Evolutionary conservation across 2,113 vertebrate genomes (phyloP), one percentile per base, ranked within the genome.

Genomic region (Macroglossus sobrinus): DNA sequence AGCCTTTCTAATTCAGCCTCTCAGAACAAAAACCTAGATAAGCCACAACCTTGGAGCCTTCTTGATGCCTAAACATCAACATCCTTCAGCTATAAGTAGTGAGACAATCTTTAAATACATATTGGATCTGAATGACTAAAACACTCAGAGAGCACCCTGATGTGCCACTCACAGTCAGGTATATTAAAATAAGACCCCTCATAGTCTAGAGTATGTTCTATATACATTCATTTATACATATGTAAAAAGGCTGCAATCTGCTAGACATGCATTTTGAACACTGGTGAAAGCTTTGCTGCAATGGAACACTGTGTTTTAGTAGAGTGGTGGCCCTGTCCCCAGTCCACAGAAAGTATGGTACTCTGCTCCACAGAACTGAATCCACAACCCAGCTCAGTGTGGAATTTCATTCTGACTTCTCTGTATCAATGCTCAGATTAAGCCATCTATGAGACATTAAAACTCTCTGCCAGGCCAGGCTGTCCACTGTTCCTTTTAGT

Each of bases 261-360:
- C 66, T 93, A 94, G 94, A 94, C 66, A 21, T 50, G 47, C 82
- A 93, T 95, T 93, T 94, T 90, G 93, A 97, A 94, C 85, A 97
- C 55, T 75, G 96, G 94, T 64, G 93, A 45, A 85, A 80, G 63
- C 47, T 35, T 47, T 43, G 95, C 69, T 40, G 35, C 38, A 40
- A 24, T 5, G 40, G 84, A 78, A 84, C 38, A 59, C 10, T 40
- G 74, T 8, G 19, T 50, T 61, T 78, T n/a, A 68, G 82, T 33
- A 55, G 11, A 45, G 9, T 1, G 40, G 59, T 11, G 21, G 74
- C 38, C 43, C 84, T 22, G 72, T 69, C 38, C 80, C 45, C 38
- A 33, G 14, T 53, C 66, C 81, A 50, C 16, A 45, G 64, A 61
- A 45, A 61, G 50, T 30, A 12, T 0, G 45, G n/a, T 1, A 18